Conservation (phyloP, 1,140 invertebrate genomes). For the Hylyphantes graminicola region DNA sequence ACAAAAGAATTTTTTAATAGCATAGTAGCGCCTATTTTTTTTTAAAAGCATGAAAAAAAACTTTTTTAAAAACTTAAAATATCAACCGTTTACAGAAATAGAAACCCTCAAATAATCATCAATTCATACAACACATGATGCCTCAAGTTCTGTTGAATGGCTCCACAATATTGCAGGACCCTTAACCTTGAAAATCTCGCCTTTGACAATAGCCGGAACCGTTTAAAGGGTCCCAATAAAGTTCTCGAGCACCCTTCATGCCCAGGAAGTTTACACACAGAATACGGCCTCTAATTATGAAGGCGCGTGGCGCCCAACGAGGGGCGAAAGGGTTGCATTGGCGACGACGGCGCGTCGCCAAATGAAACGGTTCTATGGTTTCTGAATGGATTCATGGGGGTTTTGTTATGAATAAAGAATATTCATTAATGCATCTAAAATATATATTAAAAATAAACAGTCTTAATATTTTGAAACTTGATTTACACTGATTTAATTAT, state of each 20-base stretch:
- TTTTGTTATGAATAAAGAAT: background rate
- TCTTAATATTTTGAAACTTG: too few relatives aligned
- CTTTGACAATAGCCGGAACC: slow-evolving; percentile 29
- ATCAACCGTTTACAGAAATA: too few relatives aligned
- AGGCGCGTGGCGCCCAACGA: slow-evolving; percentile 16
- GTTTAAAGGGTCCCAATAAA: slow-evolving; percentile 30
- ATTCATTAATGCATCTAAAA: background rate
- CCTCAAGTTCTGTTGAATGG: too few relatives aligned
- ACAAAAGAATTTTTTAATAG: too few relatives aligned
- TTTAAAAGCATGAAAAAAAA: too few relatives aligned
- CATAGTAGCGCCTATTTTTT: too few relatives aligned
- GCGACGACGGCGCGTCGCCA: background rate
- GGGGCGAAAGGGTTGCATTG: background rate
- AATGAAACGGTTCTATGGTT: background rate
- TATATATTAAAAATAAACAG: too few relatives aligned
- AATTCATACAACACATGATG: too few relatives aligned
- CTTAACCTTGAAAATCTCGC: slow-evolving; percentile 31
- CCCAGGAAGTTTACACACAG: slow-evolving; percentile 39
- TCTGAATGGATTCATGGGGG: background rate
- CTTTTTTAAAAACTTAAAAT: too few relatives aligned
- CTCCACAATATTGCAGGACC: too few relatives aligned
- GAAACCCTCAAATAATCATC: too few relatives aligned
- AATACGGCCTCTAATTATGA: slow-evolving; percentile 32
- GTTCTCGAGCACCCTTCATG: slow-evolving; percentile 29
- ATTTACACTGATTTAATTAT: too few relatives aligned